These are phyloP conservation scores for Deladenus siricidicola DNA, from an alignment of 2,888 invertebrate genomes.

Conservation along the genomic window DNA sequence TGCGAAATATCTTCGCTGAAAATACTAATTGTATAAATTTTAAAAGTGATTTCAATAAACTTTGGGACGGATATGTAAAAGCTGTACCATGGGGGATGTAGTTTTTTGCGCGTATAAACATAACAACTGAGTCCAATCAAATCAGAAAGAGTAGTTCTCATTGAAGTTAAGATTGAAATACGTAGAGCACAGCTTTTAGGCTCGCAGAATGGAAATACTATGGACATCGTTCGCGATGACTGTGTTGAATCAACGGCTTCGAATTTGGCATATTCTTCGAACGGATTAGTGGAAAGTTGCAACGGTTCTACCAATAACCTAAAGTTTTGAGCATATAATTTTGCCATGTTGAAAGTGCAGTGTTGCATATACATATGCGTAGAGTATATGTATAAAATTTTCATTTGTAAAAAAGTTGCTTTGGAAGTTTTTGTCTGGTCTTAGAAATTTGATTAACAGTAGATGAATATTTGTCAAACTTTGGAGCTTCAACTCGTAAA, in stretches of 20 bases:
- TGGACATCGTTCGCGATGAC: slow-evolving; percentile 11
- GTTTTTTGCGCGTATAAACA: slow-evolving; percentile 12
- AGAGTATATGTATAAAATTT: too few species aligned
- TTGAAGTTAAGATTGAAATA: slow-evolving; percentile 10
- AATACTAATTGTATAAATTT: too few species aligned
- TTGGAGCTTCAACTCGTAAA: too few species aligned
- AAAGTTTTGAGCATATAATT: too few species aligned
- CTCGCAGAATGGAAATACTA: slow-evolving; percentile 27
- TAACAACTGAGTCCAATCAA: slow-evolving; percentile 24
- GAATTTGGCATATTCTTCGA: slow-evolving; percentile 22
- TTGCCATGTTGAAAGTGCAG: too few species aligned
- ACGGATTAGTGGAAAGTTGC: neutral
- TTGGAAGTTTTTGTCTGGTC: too few species aligned
- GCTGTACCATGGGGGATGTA: slow-evolving; percentile 17
- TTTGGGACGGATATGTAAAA: neutral
- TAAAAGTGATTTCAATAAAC: neutral
- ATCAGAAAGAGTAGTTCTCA: slow-evolving; percentile 13
- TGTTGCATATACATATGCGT: too few species aligned
- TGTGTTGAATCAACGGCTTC: slow-evolving; percentile 16
- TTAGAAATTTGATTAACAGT: too few species aligned
- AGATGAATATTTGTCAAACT: too few species aligned
- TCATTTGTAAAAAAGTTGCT: too few species aligned
- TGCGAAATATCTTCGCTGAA: slow-evolving; percentile 15
- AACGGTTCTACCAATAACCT: too few species aligned
- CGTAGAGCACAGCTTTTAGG: neutral